Conservation (phyloP, 1,140 invertebrate genomes). For the Caenorhabditis briggsae region DNA sequence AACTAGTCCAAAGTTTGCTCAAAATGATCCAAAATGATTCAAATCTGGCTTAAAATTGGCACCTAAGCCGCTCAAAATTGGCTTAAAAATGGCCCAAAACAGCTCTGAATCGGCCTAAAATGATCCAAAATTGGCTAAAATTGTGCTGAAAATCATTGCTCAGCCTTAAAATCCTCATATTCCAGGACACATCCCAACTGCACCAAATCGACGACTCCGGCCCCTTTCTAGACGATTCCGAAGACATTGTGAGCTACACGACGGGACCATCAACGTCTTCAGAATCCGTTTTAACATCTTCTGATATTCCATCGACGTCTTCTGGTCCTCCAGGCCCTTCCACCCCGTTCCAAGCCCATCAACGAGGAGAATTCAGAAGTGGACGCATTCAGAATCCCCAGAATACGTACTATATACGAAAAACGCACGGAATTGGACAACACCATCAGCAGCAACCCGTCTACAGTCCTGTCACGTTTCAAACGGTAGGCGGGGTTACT, state of each 20-base stretch:
- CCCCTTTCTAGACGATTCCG: background rate
- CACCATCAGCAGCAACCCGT: background rate
- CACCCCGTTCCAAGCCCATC: background rate
- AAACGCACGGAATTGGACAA: background rate
- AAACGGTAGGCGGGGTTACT: background rate
- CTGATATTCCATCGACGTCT: background rate
- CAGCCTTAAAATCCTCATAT: background rate
- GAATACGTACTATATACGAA: background rate
- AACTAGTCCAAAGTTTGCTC: too few relatives aligned
- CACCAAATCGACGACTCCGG: background rate
- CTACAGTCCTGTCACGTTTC: background rate
- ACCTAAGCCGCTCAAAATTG: too few relatives aligned
- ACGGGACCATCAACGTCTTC: background rate
- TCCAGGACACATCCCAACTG: conserved; percentile 9
- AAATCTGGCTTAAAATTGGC: too few relatives aligned
- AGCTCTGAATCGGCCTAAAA: too few relatives aligned
- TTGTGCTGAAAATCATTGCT: too few relatives aligned
- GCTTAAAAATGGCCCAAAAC: too few relatives aligned
- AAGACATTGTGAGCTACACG: background rate
- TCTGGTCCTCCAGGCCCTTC: background rate
- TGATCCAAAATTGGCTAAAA: too few relatives aligned
- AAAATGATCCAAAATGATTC: too few relatives aligned
- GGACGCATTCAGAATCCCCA: background rate
- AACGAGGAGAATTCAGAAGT: background rate
- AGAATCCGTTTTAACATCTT: background rate